These are phyloP conservation scores for Nymphalis urticae DNA, from an alignment of 2,888 invertebrate genomes.

Conservation along the genomic window DNA sequence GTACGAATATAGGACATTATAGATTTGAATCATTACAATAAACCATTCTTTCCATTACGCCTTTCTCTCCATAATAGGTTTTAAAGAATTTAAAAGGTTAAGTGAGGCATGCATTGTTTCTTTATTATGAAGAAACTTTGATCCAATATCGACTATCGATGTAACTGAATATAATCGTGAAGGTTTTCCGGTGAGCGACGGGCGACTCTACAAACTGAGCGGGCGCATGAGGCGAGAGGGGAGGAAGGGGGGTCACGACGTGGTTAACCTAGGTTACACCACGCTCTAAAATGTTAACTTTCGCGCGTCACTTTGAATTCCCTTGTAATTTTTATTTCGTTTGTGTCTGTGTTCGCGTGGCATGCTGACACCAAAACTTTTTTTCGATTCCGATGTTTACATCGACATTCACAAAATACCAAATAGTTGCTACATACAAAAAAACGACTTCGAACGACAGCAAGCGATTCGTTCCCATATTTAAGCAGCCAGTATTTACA, in stretches of 20 bases:
- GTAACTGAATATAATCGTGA: constrained; percentile 47
- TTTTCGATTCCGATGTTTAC: constrained; percentile 12
- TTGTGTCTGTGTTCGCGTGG: constrained; percentile 9
- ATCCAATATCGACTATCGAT: constrained; percentile 40
- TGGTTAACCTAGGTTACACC: constrained; percentile 68
- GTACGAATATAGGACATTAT: constrained; percentile 4
- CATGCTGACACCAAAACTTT: constrained; percentile 25
- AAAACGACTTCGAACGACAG: background rate
- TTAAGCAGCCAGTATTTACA: background rate
- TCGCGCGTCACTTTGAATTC: constrained; percentile 46
- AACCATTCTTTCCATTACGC: constrained; percentile 8
- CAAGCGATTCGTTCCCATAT: background rate
- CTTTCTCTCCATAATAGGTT: constrained; percentile 26
- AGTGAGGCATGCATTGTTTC: constrained; percentile 34
- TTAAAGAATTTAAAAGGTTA: constrained; percentile 33
- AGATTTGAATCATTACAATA: constrained; percentile 16
- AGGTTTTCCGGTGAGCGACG: constrained; percentile 47
- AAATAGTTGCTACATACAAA: background rate
- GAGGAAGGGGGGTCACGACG: constrained; percentile 63
- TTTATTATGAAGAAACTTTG: constrained; percentile 33
- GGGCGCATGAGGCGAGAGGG: constrained; percentile 37
- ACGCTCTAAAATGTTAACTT: constrained; percentile 56
- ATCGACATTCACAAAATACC: constrained; percentile 5
- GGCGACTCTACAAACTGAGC: constrained; percentile 38
- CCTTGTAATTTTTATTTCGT: constrained; percentile 31